These are phyloP conservation scores for Sphaerodactylus townsendi DNA, from an alignment of 2,113 vertebrate species.

Conservation along the genomic window DNA sequence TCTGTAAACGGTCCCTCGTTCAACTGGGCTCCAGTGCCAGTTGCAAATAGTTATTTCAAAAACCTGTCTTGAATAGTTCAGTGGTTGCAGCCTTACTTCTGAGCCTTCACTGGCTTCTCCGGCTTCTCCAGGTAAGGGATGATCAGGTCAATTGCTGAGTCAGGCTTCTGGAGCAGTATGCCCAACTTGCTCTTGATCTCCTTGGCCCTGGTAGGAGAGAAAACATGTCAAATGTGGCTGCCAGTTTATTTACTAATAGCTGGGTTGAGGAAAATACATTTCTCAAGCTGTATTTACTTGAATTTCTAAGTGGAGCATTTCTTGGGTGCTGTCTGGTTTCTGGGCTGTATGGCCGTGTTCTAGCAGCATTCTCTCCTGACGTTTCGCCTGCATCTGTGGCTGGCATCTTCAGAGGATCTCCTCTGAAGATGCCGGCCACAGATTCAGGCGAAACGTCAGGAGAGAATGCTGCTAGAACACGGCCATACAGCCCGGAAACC, in stretches of 20 bases:
- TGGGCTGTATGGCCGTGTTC: too few species aligned
- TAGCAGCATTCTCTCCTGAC: too few species aligned
- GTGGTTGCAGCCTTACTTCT: slow-evolving; percentile 82
- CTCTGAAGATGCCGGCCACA: too few species aligned
- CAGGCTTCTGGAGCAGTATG: slow-evolving; percentile 92
- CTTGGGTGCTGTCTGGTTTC: too few species aligned
- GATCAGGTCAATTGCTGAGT: slow-evolving; percentile 87
- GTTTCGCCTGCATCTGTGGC: too few species aligned
- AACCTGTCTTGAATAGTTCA: not conserved
- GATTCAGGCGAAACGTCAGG: too few species aligned
- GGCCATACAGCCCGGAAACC: too few species aligned
- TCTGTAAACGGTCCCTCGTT: not conserved
- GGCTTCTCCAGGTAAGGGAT: slow-evolving; percentile 88
- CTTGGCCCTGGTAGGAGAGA: slow-evolving; percentile 83
- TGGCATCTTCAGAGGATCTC: too few species aligned
- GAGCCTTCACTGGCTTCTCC: slow-evolving; percentile 87
- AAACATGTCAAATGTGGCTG: not conserved
- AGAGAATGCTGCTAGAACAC: too few species aligned
- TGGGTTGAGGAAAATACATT: not conserved
- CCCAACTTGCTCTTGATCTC: slow-evolving; percentile 96
- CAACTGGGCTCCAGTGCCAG: not conserved
- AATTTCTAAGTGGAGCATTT: not conserved
- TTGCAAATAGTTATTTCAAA: not conserved
- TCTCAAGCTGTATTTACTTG: not conserved
- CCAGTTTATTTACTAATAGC: not conserved